Percentiles rank a stretch among this genome's conserved stretches.
phyloP scores from a whole-genome alignment of 2,113 vertebrate genomes.

The Chlorodrepanis virens region DNA sequence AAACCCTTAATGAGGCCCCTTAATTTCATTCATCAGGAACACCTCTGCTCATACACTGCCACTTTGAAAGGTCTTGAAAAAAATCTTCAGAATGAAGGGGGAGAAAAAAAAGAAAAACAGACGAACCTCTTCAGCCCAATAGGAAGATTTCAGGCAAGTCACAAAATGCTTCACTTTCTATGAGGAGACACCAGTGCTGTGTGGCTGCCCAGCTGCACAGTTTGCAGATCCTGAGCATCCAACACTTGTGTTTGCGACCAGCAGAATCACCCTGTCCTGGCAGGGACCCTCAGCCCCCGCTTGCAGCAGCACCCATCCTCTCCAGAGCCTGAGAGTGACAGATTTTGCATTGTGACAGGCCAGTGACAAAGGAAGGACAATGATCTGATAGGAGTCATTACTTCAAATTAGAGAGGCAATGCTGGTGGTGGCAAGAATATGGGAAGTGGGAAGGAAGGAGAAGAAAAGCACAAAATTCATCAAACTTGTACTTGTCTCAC shows the following conservation, averaged over 20 bases:
- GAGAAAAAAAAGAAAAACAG: neutral
- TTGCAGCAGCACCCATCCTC: neutral
- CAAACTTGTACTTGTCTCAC: conserved; percentile 73
- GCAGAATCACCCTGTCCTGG: neutral
- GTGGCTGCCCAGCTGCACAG: fast-evolving
- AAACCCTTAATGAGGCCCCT: neutral
- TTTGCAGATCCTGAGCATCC: neutral
- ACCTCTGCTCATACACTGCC: neutral
- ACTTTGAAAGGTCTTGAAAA: neutral
- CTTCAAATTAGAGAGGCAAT: conserved; percentile 30
- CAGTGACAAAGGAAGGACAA: neutral
- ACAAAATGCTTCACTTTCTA: neutral
- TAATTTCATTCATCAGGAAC: neutral
- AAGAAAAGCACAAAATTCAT: conserved; percentile 67
- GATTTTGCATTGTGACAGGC: neutral
- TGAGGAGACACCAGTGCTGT: neutral
- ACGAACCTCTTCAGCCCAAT: neutral
- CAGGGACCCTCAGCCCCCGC: fast-evolving
- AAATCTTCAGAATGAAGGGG: neutral
- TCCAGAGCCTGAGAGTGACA: fast-evolving
- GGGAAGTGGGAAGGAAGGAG: neutral
- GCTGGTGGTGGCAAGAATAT: neutral
- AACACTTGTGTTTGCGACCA: fast-evolving
- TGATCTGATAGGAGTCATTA: conserved; percentile 4
- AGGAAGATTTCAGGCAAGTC: neutral